phyloP scores from a whole-genome alignment of 2,113 vertebrate species.

The Lates calcarifer region DNA sequence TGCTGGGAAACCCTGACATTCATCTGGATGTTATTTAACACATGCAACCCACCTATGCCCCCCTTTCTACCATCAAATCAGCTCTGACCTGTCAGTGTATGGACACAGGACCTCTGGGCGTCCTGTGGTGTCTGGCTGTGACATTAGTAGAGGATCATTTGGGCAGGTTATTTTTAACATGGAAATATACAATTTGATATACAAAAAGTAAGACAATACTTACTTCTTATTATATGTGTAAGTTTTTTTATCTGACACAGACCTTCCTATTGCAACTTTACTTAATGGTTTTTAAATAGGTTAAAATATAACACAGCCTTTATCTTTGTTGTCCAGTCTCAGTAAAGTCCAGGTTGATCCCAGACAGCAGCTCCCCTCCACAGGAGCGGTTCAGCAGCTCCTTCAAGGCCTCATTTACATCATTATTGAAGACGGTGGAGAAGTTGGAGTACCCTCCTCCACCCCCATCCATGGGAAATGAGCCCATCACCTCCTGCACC shows the following conservation, averaged over 20 bases:
- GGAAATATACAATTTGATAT: too few species aligned
- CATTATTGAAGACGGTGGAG: conserved; percentile 80
- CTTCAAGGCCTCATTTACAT: conserved; percentile 87
- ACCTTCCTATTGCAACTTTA: neutral
- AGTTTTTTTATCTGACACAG: neutral
- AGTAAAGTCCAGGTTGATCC: conserved; percentile 83
- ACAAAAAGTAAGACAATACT: too few species aligned
- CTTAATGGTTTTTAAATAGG: neutral
- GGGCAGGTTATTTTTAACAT: too few species aligned
- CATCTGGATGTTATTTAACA: too few species aligned
- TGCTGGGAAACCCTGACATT: too few species aligned
- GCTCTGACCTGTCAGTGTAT: too few species aligned
- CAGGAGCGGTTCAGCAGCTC: conserved; percentile 86
- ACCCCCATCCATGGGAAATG: conserved; percentile 76
- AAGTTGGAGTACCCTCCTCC: conserved; percentile 70
- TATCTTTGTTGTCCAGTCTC: conserved; percentile 77
- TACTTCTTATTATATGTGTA: too few species aligned
- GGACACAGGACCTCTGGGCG: too few species aligned
- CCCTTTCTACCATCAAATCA: too few species aligned
- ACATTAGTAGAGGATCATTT: too few species aligned
- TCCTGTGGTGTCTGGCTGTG: too few species aligned
- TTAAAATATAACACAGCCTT: neutral
- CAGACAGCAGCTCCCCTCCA: conserved; percentile 85
- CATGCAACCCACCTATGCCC: too few species aligned
- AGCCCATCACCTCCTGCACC: conserved; percentile 89